Percentiles rank a stretch among this genome's conserved stretches.
phyloP scores from a whole-genome alignment of 2,888 invertebrate genomes.

The Harmothoe impar region DNA sequence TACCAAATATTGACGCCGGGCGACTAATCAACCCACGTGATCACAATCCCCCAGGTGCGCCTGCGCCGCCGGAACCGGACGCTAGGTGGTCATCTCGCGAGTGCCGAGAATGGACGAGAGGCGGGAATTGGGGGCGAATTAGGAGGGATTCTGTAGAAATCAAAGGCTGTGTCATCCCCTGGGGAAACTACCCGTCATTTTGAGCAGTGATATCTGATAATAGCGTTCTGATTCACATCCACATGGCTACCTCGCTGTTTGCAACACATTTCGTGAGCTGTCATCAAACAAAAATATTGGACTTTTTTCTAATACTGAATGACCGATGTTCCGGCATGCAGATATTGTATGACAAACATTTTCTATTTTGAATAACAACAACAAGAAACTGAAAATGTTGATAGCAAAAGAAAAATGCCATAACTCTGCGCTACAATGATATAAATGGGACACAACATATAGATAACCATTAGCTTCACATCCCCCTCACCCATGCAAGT shows the following conservation, averaged over 20 bases:
- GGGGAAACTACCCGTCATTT: slow-evolving; percentile 14
- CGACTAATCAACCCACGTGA: slow-evolving; percentile 50
- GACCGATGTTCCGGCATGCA: neutral
- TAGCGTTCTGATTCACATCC: neutral
- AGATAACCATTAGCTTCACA: neutral
- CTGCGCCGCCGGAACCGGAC: slow-evolving; percentile 41
- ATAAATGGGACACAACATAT: neutral
- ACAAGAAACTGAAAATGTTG: neutral
- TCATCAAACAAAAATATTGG: no score
- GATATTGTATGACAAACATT: neutral
- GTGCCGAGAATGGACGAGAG: slow-evolving; percentile 39
- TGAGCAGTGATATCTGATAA: neutral
- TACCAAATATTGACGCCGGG: slow-evolving; percentile 63
- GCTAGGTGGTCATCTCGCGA: slow-evolving; percentile 43
- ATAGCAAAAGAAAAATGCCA: neutral
- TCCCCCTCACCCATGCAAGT: neutral
- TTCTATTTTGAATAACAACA: no score
- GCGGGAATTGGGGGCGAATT: slow-evolving; percentile 3
- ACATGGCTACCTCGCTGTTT: neutral
- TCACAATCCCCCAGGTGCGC: slow-evolving; percentile 55
- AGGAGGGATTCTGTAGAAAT: neutral
- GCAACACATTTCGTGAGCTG: neutral
- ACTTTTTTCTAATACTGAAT: neutral
- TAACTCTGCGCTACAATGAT: neutral
- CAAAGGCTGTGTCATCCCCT: neutral